Evolutionary conservation across 2,797 vertebrate species (phyloP), one percentile per base, ranked within the genome.

Genomic region (Oophaga sylvatica): DNA sequence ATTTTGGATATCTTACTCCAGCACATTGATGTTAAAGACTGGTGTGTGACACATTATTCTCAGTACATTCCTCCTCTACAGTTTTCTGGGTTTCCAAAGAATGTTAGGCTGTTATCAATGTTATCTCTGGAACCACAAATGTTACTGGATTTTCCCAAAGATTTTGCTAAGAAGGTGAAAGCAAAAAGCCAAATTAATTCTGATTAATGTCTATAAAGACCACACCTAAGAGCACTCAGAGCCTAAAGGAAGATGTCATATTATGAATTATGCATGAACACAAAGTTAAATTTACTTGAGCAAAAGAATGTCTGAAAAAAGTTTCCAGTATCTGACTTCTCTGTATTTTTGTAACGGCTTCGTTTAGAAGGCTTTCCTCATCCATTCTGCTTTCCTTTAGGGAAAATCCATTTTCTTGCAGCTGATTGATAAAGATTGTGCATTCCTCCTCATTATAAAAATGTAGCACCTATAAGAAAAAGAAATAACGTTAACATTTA

Each of bases 301-400:
- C 95, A 92, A 97, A 97, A 79, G 97, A 96, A 3, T 96, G 96
- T 87, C 97, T 94, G 90, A 97, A 97, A 91, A 97, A 97, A 6
- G 95, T 96, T 91, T 97, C 97, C 90, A 97, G 95, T 90, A 97
- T 96, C 87, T 95, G 94, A 83, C 94, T 95, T 87, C 96, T 93
- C 89, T 97, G 95, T 83, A 96, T 93, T 90, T 91, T 95, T 0
- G 96, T 97, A 84, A 97, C 93, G 0, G 97, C 96, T 57, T 95
- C 95, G 90, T 92, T 93, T 88, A 97, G 94, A 78, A 98, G 93
- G 22, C 95, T 92, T 84, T 93, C 94, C 89, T 97, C 96, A 8
- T 92, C 93, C 90, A 95, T 92, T 89, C 95, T 95, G 90, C 85
- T 95, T 88, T 96, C 91, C 82, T 91, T 91, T 1, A 91, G 87